phyloP scores from a whole-genome alignment of 2,888 invertebrate species.

The Molanna angustata region DNA sequence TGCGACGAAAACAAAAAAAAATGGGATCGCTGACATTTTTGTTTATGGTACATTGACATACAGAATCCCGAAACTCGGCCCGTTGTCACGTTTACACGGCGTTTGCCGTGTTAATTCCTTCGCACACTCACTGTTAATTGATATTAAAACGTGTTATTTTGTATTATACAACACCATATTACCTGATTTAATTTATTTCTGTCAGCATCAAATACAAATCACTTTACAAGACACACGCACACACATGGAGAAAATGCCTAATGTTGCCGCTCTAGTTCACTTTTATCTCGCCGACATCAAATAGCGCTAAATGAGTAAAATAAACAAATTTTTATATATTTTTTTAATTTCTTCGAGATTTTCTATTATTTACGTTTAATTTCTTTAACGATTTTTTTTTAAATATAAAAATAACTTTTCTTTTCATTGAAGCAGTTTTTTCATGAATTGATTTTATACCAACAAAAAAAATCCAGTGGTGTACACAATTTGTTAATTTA shows the following conservation, averaged over 20 bases:
- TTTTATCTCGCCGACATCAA: constrained; percentile 2
- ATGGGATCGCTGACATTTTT: constrained; percentile 60
- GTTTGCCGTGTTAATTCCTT: constrained; percentile 9
- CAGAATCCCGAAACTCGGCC: constrained; percentile 13
- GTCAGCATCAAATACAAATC: constrained; percentile 58
- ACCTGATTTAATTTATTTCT: constrained; percentile 55
- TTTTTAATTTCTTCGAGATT: too few species aligned
- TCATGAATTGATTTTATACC: neutral
- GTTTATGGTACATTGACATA: constrained; percentile 56
- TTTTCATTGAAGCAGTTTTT: neutral
- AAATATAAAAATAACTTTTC: too few species aligned
- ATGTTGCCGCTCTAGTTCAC: constrained; percentile 20
- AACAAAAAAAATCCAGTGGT: too few species aligned
- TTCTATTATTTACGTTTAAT: too few species aligned
- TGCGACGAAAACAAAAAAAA: constrained; percentile 46
- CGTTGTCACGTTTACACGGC: constrained; percentile 12
- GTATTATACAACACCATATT: constrained; percentile 25
- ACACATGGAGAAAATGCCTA: constrained; percentile 38
- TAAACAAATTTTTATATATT: too few species aligned
- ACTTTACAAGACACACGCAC: constrained; percentile 55
- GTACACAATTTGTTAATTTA: too few species aligned
- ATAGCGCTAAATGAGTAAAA: constrained; percentile 3
- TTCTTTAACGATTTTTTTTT: too few species aligned
- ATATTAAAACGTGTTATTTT: constrained; percentile 42
- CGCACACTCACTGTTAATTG: constrained; percentile 32